phyloP scores from a whole-genome alignment of 1,140 invertebrate genomes.

The Drosophila funebris region DNA sequence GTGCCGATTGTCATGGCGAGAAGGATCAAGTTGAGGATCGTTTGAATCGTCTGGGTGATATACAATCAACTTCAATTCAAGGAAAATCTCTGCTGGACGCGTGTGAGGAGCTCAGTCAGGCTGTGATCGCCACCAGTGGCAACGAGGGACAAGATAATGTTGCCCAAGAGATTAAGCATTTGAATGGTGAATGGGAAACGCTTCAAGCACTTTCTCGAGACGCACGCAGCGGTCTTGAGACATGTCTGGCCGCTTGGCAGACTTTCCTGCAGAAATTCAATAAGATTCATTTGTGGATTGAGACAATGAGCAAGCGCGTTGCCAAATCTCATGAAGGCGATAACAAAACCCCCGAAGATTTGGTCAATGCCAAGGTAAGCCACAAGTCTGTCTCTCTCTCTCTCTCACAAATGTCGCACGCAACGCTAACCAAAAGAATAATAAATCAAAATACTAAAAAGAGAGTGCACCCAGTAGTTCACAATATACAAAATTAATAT shows the following conservation, averaged over 20 bases:
- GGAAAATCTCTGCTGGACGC: slow-evolving; percentile 90
- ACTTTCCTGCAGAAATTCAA: slow-evolving; percentile 92
- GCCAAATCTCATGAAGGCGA: slow-evolving; percentile 88
- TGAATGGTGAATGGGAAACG: slow-evolving; percentile 95
- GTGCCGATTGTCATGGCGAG: slow-evolving; percentile 92
- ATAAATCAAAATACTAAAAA: slow-evolving; percentile 50
- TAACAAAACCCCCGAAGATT: slow-evolving; percentile 91
- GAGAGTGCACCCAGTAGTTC: slow-evolving; percentile 52
- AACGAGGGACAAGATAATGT: slow-evolving; percentile 94
- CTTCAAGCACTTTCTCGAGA: slow-evolving; percentile 92
- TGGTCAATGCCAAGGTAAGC: slow-evolving; percentile 89
- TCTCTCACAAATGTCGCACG: slow-evolving; percentile 51
- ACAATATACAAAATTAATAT: slow-evolving; percentile 44
- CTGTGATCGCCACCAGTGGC: slow-evolving; percentile 92
- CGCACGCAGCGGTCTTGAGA: slow-evolving; percentile 89
- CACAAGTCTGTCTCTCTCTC: slow-evolving; percentile 30
- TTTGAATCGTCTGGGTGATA: slow-evolving; percentile 88
- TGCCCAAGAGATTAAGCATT: slow-evolving; percentile 92
- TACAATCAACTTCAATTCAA: slow-evolving; percentile 87
- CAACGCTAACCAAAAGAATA: slow-evolving; percentile 64
- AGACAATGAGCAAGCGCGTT: slow-evolving; percentile 88
- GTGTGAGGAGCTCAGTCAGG: slow-evolving; percentile 90
- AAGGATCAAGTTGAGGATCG: slow-evolving; percentile 90
- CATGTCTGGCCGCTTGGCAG: slow-evolving; percentile 93
- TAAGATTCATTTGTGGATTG: slow-evolving; percentile 91